Conservation (phyloP, 2,888 invertebrate genomes). For the Apodemia hepburni region DNA sequence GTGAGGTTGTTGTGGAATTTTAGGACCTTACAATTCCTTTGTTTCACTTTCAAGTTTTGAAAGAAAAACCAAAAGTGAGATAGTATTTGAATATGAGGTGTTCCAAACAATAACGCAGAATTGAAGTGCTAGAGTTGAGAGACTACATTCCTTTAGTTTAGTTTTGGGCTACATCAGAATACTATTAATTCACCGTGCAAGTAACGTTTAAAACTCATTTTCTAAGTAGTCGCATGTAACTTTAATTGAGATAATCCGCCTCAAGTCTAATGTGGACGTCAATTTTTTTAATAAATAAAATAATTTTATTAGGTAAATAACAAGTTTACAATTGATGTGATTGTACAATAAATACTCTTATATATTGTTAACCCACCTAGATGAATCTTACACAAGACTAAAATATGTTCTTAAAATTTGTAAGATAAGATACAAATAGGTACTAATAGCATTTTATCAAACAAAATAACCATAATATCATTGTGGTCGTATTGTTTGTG, state of each 20-base stretch:
- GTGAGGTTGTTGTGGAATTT: neutral
- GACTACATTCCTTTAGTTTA: too few species aligned
- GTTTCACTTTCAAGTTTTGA: slow-evolving; percentile 65
- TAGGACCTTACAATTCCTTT: slow-evolving; percentile 23
- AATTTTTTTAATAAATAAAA: neutral
- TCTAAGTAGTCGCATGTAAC: neutral
- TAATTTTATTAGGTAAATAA: too few species aligned
- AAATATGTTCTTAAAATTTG: neutral
- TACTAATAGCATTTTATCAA: slow-evolving; percentile 7
- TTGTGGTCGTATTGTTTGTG: too few species aligned
- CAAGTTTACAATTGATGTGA: too few species aligned
- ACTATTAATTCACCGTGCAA: neutral
- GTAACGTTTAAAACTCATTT: neutral
- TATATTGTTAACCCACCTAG: slow-evolving; percentile 1
- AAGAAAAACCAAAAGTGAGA: slow-evolving; percentile 62
- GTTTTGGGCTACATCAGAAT: neutral
- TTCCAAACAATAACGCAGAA: neutral
- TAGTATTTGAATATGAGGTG: slow-evolving; percentile 28
- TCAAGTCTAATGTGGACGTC: neutral
- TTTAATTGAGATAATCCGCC: neutral
- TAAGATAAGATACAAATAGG: slow-evolving; percentile 12
- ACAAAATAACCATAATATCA: neutral
- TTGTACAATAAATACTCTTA: too few species aligned
- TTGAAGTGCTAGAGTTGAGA: neutral
- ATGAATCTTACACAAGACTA: slow-evolving; percentile 4